Base-by-base conservation (phyloP, 2,113 vertebrate species). In the Aegypius monachus region DNA sequence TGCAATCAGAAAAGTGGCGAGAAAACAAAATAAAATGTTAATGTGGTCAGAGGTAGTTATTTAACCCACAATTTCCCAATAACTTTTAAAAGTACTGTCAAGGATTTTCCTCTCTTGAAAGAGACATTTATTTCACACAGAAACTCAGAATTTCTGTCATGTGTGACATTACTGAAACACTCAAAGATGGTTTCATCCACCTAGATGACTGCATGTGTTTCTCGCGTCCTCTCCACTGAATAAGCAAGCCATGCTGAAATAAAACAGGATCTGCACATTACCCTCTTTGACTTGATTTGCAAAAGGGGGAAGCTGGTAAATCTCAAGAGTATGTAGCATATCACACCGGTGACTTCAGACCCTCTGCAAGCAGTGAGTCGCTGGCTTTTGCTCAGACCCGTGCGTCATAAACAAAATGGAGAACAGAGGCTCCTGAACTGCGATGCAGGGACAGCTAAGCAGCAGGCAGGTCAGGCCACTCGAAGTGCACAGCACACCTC, bases 391-490 rank as follows among this genome's bases (percentile, higher is more conserved):
- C 52, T 93, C 48, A 67, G 56, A 56, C 70, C 55, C 5, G 0
- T 10, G 47, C 6, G 13, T 47, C 43, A 50, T 0, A 0, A 56
- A 31, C 1, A 0, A 81, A 70, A 86, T 0, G 4, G 40, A 81
- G 40, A 58, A 56, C 34, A 61, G 55, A 56, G 22, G 55, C 21
- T 68, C 53, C 36, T 1, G 0, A 80, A n/a, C n/a, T 38, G 27
- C 11, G 32, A 83, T 0, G 25, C 56, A 38, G 45, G 38, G 40
- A 40, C 50, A 70, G 40, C 23, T 16, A 42, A 67, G 20, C 47
- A 56, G 67, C 25, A 62, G 56, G 8, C 43, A 52, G 18, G 45
- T 16, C 62, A 80, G 27, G 65, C 38, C 11, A 29, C 36, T 27
- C 32, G 6, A 67, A 52, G 27, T 34, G 16, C 25, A 45, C 0